Conservation (phyloP, 2,888 invertebrate species). For the Antitype chi region DNA sequence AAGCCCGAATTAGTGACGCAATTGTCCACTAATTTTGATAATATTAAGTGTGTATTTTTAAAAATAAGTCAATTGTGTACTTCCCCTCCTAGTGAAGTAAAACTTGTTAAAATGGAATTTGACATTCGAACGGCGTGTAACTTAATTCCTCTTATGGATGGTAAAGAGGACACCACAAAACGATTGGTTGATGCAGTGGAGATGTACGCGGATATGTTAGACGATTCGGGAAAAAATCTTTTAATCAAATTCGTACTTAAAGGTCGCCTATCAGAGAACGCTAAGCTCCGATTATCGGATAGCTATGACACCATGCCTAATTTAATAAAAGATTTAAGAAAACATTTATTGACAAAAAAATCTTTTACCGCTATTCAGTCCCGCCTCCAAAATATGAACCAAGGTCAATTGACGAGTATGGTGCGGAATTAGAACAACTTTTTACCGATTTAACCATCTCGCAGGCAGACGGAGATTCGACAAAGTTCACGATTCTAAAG, state of each 20-base stretch:
- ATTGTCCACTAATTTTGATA: not conserved
- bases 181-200: constrained; percentile 8
- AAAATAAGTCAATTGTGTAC: not conserved
- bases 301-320: not conserved
- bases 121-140: constrained; percentile 7
- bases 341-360: not conserved
- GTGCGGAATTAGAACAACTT: not conserved
- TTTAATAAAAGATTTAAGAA: not conserved
- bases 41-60: not conserved
- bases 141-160: not conserved
- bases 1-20: not conserved
- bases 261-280: not conserved
- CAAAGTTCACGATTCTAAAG: not conserved
- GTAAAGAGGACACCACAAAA: not conserved
- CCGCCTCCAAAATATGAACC: constrained; percentile 8
- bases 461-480: not conserved
- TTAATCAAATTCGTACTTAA: constrained; percentile 8
- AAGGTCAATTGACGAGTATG: not conserved
- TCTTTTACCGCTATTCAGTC: constrained; percentile 9
- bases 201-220: not conserved
- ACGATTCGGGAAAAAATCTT: not conserved
- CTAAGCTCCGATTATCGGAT: not conserved
- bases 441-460: constrained; percentile 10
- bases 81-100: not conserved
- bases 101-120: constrained; percentile 4